Base-by-base conservation (phyloP, 2,113 vertebrate genomes). In the Epinephelus fuscoguttatus region DNA sequence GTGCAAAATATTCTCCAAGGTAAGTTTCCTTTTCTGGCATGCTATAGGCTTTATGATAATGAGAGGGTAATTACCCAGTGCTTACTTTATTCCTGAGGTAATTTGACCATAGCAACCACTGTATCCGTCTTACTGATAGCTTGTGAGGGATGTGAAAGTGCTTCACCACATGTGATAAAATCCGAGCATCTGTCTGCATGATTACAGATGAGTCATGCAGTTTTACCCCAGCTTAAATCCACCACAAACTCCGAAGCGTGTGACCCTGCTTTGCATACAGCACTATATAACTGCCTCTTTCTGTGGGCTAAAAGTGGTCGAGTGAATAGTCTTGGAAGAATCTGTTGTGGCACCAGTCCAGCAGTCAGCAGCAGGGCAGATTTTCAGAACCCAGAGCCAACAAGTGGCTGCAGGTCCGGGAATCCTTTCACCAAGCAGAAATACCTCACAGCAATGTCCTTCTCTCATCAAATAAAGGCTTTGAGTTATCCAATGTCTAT, bases 171-270 rank as follows among this genome's bases (percentile, higher is more conserved):
- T 53, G 10, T 1, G 50, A 85, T 80, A 62, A 74, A 63, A 80
- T 63, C 80, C 73, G 61, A 80, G 53, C n/a, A 19, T 66, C 4
- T 0, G 42, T 72, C 67, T 72, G 79, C 21, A 62, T 76, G 61
- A 84, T 75, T 69, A 69, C 56, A 37, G 66, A 82, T 80, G 78
- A 89, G 70, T 81, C 70, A 71, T 23, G n/a, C 79, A 45, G 59
- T 82, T 73, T 17, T 11, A 30, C 45, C 30, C 30, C 7, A 50
- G 69, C 33, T 71, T 59, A 62, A 82, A 68, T 67, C 80, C 61
- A 30, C 40, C 68, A 62, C 61, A n/a, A 61, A 61, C 49, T 53
- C 27, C 9, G 18, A 47, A 37, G 45, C 62, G 50, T 25, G 61
- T 83, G 68, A 86, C 71, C 76, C 56, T 49, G 61, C 33, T 86